Evolutionary conservation across 2,113 vertebrate genomes (phyloP).

Genomic region (Prinia subflava): DNA sequence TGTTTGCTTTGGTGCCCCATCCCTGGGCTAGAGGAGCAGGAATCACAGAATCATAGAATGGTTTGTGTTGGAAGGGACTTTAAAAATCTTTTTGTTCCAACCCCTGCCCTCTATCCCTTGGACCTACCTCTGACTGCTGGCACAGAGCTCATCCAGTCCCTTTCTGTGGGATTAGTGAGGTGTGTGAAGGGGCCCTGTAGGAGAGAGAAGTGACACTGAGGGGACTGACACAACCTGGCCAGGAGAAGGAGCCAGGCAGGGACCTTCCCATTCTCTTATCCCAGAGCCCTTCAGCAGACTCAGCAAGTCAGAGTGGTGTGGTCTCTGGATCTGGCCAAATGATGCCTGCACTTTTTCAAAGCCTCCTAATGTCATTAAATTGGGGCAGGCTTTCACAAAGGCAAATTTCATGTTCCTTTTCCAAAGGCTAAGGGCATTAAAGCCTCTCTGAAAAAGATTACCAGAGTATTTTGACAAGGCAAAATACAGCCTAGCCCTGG

Average conservation of each 20-base stretch:
- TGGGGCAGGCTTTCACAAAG: neutral
- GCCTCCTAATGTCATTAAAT: neutral
- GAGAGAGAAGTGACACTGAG: neutral
- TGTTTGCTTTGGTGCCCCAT: neutral
- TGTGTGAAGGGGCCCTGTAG: neutral
- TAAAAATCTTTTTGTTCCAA: neutral
- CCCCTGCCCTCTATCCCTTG: neutral
- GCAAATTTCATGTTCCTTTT: neutral
- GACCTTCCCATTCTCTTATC: neutral
- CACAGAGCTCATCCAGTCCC: neutral
- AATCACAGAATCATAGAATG: neutral
- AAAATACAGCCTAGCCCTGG: neutral
- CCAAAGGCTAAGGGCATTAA: neutral
- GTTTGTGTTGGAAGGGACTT: neutral
- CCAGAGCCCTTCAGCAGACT: neutral
- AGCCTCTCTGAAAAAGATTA: neutral
- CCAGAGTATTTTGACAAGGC: neutral
- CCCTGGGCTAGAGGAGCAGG: neutral
- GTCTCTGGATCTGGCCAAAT: neutral
- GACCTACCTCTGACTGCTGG: neutral
- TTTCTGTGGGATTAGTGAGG: neutral
- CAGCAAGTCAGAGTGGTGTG: neutral
- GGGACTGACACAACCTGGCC: neutral
- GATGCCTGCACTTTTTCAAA: neutral
- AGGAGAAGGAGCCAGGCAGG: neutral